A percentile compares a stretch with the other conserved stretches of the same genome.
phyloP scores from a whole-genome alignment of 2,888 invertebrate genomes.

The Amphipyra berbera region DNA sequence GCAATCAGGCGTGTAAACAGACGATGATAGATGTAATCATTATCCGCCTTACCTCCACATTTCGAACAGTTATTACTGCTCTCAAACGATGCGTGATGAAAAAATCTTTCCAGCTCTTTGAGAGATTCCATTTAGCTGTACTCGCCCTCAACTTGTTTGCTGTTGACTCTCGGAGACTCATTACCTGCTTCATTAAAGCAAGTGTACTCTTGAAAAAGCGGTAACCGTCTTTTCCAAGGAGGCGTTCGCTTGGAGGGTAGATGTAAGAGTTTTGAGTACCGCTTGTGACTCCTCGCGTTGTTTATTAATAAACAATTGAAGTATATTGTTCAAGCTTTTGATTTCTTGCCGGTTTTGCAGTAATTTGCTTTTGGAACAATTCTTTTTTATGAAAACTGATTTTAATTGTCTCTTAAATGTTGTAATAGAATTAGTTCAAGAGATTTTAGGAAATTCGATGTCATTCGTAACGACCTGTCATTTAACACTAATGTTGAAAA shows the following conservation, averaged over 20 bases:
- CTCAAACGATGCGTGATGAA: constrained; percentile 44
- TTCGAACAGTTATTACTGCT: constrained; percentile 20
- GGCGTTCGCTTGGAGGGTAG: constrained; percentile 30
- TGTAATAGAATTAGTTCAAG: no score
- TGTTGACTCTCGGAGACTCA: constrained; percentile 78
- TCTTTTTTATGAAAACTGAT: background rate
- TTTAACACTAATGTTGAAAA: background rate
- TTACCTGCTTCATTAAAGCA: constrained; percentile 85
- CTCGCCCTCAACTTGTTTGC: constrained; percentile 70
- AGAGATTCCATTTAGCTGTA: constrained; percentile 57
- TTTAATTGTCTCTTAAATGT: no score
- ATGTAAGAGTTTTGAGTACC: constrained; percentile 34
- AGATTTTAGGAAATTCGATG: background rate
- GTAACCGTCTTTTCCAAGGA: constrained; percentile 61
- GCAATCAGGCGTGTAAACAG: constrained; percentile 16
- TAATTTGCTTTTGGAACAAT: constrained; percentile 25
- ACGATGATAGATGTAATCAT: constrained; percentile 31
- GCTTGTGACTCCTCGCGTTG: constrained; percentile 21
- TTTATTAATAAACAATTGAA: constrained; percentile 46
- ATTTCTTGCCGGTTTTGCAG: constrained; percentile 14
- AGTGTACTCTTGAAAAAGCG: constrained; percentile 73
- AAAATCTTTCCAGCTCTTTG: constrained; percentile 45
- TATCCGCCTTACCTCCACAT: constrained; percentile 27
- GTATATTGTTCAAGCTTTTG: constrained; percentile 28
- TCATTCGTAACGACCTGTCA: background rate